Conservation (phyloP, 1,140 invertebrate genomes). For the Eumeta japonica region DNA sequence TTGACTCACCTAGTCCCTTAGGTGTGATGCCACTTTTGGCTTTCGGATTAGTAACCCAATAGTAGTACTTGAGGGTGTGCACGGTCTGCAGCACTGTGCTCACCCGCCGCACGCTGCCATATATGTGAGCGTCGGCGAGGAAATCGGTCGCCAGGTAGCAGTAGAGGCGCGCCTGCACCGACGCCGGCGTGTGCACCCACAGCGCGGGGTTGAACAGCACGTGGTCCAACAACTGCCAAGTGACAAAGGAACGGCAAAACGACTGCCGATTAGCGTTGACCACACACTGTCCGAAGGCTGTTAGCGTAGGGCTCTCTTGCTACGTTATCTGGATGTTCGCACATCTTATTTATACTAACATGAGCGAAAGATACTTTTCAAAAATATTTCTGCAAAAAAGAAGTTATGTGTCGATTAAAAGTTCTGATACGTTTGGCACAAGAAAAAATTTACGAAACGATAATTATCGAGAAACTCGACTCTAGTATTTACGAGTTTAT, state of each 20-base stretch:
- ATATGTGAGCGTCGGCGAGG: constrained; percentile 95
- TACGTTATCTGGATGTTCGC: constrained; percentile 26
- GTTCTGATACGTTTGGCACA: too few relatives aligned
- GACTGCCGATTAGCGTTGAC: constrained; percentile 47
- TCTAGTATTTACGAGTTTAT: too few relatives aligned
- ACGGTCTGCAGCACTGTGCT: constrained; percentile 97
- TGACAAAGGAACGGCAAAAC: constrained; percentile 54
- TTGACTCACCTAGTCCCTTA: constrained; percentile 83
- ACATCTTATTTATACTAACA: not conserved
- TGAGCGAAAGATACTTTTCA: not conserved
- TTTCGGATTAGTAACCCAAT: constrained; percentile 96
- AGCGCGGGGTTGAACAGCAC: constrained; percentile 97
- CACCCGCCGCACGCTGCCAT: constrained; percentile 93
- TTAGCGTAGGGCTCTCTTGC: constrained; percentile 39
- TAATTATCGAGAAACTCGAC: too few relatives aligned
- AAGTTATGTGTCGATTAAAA: not conserved
- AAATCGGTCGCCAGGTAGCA: constrained; percentile 98
- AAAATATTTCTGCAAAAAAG: not conserved
- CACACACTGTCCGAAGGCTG: constrained; percentile 46
- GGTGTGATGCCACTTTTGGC: constrained; percentile 92
- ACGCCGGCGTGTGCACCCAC: constrained; percentile 96
- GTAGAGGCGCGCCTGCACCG: constrained; percentile 95
- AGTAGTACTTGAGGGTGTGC: constrained; percentile 98
- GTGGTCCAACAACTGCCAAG: constrained; percentile 95
- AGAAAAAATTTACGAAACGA: too few relatives aligned